phyloP scores from a whole-genome alignment of 2,888 invertebrate genomes.

The Polydrusus cervinus region DNA sequence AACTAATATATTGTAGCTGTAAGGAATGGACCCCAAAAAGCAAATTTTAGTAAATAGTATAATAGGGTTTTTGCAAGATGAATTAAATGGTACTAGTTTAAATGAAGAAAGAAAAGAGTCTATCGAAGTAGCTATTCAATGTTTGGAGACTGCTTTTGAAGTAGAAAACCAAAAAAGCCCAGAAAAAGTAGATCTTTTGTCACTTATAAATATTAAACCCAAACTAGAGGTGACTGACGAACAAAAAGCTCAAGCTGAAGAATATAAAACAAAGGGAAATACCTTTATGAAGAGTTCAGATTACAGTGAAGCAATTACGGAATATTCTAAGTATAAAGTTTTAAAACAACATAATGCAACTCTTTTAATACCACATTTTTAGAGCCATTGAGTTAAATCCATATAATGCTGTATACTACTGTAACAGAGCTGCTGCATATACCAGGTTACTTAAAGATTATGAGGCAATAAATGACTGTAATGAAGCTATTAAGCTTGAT shows the following conservation, averaged over 20 bases:
- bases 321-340: slow-evolving; percentile 79
- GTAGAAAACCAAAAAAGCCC: slow-evolving; percentile 70
- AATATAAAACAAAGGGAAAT: slow-evolving; percentile 91
- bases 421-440: slow-evolving; percentile 97
- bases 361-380: slow-evolving; percentile 61
- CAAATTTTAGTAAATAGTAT: slow-evolving; percentile 63
- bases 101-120: slow-evolving; percentile 77
- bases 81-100: slow-evolving; percentile 61
- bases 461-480: slow-evolving; percentile 92
- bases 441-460: slow-evolving; percentile 90
- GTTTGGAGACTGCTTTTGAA: slow-evolving; percentile 92
- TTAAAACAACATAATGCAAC: slow-evolving; percentile 4
- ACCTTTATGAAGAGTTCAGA: slow-evolving; percentile 90
- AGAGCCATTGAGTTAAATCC: slow-evolving; percentile 92
- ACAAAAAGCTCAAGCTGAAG: slow-evolving; percentile 83
- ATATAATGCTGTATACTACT: slow-evolving; percentile 94
- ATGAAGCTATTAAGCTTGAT: slow-evolving; percentile 90
- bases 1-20: not conserved
- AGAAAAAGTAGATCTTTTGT: slow-evolving; percentile 58
- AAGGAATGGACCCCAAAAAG: slow-evolving; percentile 51
- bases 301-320: slow-evolving; percentile 85
- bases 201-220: slow-evolving; percentile 47
- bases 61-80: slow-evolving; percentile 65
- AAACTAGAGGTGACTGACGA: slow-evolving; percentile 70
- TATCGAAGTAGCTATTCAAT: slow-evolving; percentile 95